Evolutionary conservation across 2,888 invertebrate genomes (phyloP).

Genomic region (Amiota communis): DNA sequence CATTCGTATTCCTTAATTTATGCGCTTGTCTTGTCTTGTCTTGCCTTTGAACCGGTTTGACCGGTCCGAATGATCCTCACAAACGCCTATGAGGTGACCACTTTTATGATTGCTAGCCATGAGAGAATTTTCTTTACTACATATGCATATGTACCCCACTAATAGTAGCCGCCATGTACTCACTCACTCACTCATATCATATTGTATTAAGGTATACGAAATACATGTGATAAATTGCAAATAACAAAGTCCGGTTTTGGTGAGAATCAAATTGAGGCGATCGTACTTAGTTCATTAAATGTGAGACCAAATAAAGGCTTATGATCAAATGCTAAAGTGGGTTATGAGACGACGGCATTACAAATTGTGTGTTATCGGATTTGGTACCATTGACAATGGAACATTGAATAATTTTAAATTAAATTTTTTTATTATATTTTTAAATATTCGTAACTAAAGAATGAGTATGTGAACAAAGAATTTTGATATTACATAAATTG

Average conservation of each 20-base stretch:
- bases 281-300: constrained; percentile 1
- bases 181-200: no score
- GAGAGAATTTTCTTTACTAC: constrained; percentile 19
- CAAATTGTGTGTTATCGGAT: no score
- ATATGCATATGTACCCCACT: no score
- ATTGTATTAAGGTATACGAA: no score
- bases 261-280: constrained; percentile 13
- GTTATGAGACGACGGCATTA: no score
- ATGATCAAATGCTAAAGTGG: no score
- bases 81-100: constrained; percentile 56
- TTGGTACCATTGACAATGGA: no score
- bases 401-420: background rate
- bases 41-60: constrained; percentile 66
- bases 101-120: constrained; percentile 34
- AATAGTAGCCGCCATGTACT: no score
- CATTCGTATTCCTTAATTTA: constrained; percentile 48
- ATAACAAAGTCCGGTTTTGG: constrained; percentile 18
- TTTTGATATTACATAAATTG: constrained; percentile 21
- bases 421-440: constrained; percentile 1
- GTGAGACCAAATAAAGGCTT: background rate
- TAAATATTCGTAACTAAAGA: constrained; percentile 7
- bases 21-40: constrained; percentile 39
- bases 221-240: constrained; percentile 6
- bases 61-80: constrained; percentile 57
- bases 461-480: constrained; percentile 8